A percentile compares a stretch with the other conserved stretches of the same genome.
Conservation (phyloP, 2,888 invertebrate genomes). For the Amphiduros pacificus region DNA sequence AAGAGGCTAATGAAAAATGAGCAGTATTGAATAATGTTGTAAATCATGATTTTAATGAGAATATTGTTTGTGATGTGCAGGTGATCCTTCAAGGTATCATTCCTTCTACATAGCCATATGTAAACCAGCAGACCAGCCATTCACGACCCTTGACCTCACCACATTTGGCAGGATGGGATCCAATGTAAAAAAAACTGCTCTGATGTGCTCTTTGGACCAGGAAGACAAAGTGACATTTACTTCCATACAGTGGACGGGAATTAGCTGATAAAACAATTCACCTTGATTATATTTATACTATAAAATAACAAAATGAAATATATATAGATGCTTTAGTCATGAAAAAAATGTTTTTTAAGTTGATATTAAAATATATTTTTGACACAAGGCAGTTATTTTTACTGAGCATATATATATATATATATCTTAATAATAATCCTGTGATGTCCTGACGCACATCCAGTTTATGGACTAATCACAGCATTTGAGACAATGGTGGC, state of each 20-base stretch:
- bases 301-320: too few relatives aligned
- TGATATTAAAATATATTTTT: too few relatives aligned
- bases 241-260: slow-evolving; percentile 56
- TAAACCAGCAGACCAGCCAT: slow-evolving; percentile 42
- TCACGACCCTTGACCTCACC: slow-evolving; percentile 23
- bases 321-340: neutral
- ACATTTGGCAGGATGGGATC: slow-evolving; percentile 28
- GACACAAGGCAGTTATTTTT: too few relatives aligned
- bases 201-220: slow-evolving; percentile 67
- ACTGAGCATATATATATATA: too few relatives aligned
- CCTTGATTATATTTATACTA: neutral
- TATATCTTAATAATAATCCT: too few relatives aligned
- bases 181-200: slow-evolving; percentile 64
- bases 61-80: slow-evolving; percentile 61
- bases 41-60: neutral
- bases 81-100: slow-evolving; percentile 79
- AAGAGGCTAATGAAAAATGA: neutral
- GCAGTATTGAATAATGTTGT: neutral
- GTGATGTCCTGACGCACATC: too few relatives aligned
- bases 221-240: slow-evolving; percentile 45
- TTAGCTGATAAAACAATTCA: too few relatives aligned
- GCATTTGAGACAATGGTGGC: too few relatives aligned
- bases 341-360: neutral
- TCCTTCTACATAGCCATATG: slow-evolving; percentile 78
- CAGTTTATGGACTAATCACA: too few relatives aligned